Evolutionary conservation across 2,113 vertebrate genomes (phyloP).

Genomic region (Clinocottus analis): DNA sequence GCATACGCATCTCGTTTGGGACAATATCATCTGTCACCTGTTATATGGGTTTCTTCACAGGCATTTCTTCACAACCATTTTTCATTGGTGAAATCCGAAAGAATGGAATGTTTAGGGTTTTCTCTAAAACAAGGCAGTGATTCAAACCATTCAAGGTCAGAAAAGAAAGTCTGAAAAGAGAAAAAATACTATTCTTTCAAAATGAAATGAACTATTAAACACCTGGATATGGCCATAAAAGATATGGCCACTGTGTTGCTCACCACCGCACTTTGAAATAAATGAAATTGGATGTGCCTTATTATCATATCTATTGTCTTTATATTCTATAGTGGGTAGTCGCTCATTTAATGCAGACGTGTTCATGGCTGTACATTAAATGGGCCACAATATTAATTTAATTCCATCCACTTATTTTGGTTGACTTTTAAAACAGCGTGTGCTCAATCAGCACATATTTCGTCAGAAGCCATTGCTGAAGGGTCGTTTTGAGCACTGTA

Average conservation of each 20-base stretch:
- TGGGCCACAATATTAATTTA: background rate
- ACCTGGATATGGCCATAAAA: background rate
- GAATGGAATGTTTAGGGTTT: background rate
- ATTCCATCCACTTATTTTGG: background rate
- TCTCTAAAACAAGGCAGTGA: background rate
- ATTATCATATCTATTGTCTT: background rate
- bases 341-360: background rate
- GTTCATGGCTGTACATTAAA: background rate
- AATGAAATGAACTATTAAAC: background rate
- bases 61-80: constrained; percentile 19
- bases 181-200: background rate
- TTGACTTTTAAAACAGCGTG: background rate
- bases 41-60: constrained; percentile 11
- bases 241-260: background rate
- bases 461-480: background rate
- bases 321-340: background rate
- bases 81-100: constrained; percentile 2
- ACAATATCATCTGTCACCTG: constrained; percentile 34
- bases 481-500: background rate
- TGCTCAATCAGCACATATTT: constrained; percentile 17
- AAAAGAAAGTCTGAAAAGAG: background rate
- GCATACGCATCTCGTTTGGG: constrained; percentile 20
- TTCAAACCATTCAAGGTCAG: background rate
- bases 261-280: background rate
- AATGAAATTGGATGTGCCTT: background rate